Evolutionary conservation across 1,140 invertebrate genomes (phyloP).

Genomic region (Goniozus legneri): DNA sequence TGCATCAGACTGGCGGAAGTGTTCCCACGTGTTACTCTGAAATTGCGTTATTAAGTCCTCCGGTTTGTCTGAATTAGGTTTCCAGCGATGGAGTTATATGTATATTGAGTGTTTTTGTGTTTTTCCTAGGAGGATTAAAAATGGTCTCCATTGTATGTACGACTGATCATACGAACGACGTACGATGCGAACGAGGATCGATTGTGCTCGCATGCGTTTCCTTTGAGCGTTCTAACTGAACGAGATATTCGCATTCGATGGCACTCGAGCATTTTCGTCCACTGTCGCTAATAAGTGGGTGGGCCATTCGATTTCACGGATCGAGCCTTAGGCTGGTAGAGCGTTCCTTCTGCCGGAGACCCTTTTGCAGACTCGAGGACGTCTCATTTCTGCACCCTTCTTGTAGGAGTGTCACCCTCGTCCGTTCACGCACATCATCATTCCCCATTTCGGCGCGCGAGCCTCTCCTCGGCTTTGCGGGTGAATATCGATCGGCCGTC

Average conservation of each 20-base stretch:
- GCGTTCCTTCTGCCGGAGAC: constrained; percentile 16
- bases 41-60: constrained; percentile 50
- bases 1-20: constrained; percentile 27
- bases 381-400: constrained; percentile 28
- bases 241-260: too few species aligned
- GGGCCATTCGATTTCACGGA: constrained; percentile 14
- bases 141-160: too few species aligned
- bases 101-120: too few species aligned
- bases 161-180: too few species aligned
- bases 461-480: too few species aligned
- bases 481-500: constrained; percentile 36
- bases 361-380: constrained; percentile 25
- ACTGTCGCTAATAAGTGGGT: constrained; percentile 23
- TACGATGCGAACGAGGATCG: too few species aligned
- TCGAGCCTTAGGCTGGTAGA: constrained; percentile 10
- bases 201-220: too few species aligned
- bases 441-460: too few species aligned
- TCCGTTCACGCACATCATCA: too few species aligned
- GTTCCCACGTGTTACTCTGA: constrained; percentile 35
- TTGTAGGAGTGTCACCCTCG: constrained; percentile 9
- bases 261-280: constrained; percentile 22
- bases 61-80: constrained; percentile 45
- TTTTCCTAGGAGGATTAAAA: too few species aligned
- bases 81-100: constrained; percentile 24
- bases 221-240: too few species aligned